Base-by-base conservation (phyloP, 2,797 vertebrate genomes). In the Scomberomorus guttatus region DNA sequence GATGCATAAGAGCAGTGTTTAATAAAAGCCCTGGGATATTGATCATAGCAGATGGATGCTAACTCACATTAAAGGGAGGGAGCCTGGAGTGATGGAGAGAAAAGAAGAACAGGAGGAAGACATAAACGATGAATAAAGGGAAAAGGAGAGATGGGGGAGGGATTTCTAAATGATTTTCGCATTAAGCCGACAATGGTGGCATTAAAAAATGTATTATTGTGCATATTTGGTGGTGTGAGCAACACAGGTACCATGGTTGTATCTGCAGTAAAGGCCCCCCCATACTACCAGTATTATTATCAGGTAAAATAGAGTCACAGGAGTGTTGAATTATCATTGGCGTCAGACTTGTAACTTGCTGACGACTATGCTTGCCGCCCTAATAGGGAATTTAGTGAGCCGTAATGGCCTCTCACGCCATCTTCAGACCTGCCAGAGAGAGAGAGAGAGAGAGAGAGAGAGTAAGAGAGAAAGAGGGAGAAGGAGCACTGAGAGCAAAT, bases 11-110 rank as follows among this genome's bases (percentile, higher is more conserved):
- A 86, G 80, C 83, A 80, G 78, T 91, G 84, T 93, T 94, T 95
- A 92, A 94, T 93, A 92, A 94, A 93, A 94, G 93, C 88, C 68
- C 46, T 20, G 75, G 80, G 79, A 83, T 94, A 95, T 94, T 89
- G 93, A 95, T 94, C 83, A 82, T 75, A 85, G 80, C 72, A 90
- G 89, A 90, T 89, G 88, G 92, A 92, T 83, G 79, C 91, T 93
- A 88, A 90, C 82, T 89, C 82, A 85, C 80, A 93, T 85, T 85
- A 90, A 86, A 89, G 83, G 64, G 82, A 77, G 69, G 56, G 34
- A 76, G 74, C 39, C 56, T 17, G 82, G 74, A 76, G 75, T 75
- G 66, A 82, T 73, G 15, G 77, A 83, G 64, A 59, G 66, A 80
- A 24, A 34, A 59, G 44, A 48, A 62, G 71, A 80, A 66, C 64